These are phyloP conservation scores for Coremacera marginata DNA, from an alignment of 2,888 invertebrate genomes.

Conservation along the genomic window DNA sequence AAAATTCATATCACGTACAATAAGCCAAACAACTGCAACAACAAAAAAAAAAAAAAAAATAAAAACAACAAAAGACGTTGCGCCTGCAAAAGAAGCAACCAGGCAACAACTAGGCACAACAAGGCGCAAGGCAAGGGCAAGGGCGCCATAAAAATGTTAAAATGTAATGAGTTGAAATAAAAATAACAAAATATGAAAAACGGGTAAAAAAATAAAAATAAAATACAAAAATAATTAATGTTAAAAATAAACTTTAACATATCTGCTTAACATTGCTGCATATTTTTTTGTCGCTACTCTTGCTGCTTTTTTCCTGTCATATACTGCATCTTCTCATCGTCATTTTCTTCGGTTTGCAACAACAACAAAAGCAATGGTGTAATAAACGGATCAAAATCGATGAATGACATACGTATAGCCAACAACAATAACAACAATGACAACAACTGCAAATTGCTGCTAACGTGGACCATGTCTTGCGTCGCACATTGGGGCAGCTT, in stretches of 20 bases:
- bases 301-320: background rate
- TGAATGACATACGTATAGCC: slow-evolving; percentile 21
- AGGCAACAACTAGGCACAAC: background rate
- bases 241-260: slow-evolving; percentile 15
- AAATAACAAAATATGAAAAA: background rate
- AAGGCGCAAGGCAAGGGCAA: slow-evolving; percentile 14
- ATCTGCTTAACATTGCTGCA: background rate
- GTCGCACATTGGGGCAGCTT: too few relatives aligned
- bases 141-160: slow-evolving; percentile 13
- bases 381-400: slow-evolving; percentile 30
- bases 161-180: background rate
- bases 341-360: background rate
- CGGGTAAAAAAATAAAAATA: background rate
- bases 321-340: background rate
- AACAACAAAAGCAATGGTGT: background rate
- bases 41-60: too few relatives aligned
- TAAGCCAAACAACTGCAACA: too few relatives aligned
- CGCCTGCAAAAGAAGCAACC: slow-evolving; percentile 1
- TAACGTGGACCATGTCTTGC: background rate
- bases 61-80: too few relatives aligned
- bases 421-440: background rate
- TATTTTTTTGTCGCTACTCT: background rate
- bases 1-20: slow-evolving; percentile 21
- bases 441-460: background rate
- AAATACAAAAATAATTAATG: background rate